A percentile compares a stretch with the other conserved stretches of the same genome.
Evolutionary conservation across 2,113 vertebrate species (phyloP).

Genomic region (Copsychus sechellarum): DNA sequence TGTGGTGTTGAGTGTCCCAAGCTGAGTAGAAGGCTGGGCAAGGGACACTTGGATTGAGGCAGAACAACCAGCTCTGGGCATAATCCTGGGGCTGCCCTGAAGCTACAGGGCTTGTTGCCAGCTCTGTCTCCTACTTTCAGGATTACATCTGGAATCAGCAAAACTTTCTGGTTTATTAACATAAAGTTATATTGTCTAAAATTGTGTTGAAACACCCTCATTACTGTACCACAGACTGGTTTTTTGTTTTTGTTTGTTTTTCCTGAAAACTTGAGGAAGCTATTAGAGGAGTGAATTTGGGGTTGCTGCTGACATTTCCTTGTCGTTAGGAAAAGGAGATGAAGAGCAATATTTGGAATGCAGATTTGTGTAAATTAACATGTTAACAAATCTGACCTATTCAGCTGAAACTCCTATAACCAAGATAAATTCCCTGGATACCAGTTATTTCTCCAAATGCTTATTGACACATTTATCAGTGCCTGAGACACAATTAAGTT

Average conservation of each 20-base stretch:
- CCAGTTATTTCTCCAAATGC: slow-evolving; percentile 32
- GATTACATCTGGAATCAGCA: background rate
- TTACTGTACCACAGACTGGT: background rate
- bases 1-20: background rate
- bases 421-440: slow-evolving; percentile 60
- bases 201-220: background rate
- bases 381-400: slow-evolving; percentile 69
- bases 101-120: background rate
- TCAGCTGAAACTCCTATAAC: slow-evolving; percentile 49
- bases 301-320: slow-evolving; percentile 51
- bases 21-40: background rate
- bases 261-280: slow-evolving; percentile 21
- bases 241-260: slow-evolving; percentile 54
- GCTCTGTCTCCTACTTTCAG: background rate
- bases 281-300: slow-evolving; percentile 38
- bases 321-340: slow-evolving; percentile 2
- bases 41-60: background rate
- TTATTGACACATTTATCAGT: slow-evolving; percentile 52
- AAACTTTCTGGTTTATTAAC: background rate
- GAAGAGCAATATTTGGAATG: slow-evolving; percentile 45
- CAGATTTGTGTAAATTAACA: slow-evolving; percentile 64
- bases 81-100: background rate
- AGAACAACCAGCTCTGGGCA: slow-evolving; percentile 25
- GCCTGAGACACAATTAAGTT: background rate
- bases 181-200: background rate